phyloP scores from a whole-genome alignment of 2,113 vertebrate genomes.

The Hippocampus guttulatus region DNA sequence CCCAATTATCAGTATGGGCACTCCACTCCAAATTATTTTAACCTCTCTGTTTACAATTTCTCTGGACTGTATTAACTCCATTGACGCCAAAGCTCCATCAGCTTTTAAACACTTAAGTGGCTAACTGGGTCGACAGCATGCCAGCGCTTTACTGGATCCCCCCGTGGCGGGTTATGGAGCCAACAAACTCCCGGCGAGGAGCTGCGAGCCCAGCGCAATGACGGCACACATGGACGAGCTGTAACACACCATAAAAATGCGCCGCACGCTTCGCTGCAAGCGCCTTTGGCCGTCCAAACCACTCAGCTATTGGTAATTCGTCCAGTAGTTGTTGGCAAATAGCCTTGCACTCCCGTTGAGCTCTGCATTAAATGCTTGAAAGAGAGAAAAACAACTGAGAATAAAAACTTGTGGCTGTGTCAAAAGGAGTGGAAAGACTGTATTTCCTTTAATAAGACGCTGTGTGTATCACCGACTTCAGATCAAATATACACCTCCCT shows the following conservation, averaged over 20 bases:
- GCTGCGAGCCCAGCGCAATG: conserved; percentile 16
- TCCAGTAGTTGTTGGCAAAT: neutral
- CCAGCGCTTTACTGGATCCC: conserved; percentile 58
- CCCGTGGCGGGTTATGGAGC: conserved; percentile 43
- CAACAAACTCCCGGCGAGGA: conserved; percentile 6
- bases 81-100: neutral
- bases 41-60: too few relatives aligned
- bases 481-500: too few relatives aligned
- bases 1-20: too few relatives aligned
- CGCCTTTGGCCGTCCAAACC: conserved; percentile 1
- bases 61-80: neutral
- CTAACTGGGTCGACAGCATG: conserved; percentile 35
- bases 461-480: too few relatives aligned
- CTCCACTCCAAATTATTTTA: too few relatives aligned
- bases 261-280: conserved; percentile 39
- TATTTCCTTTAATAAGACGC: neutral
- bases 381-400: neutral
- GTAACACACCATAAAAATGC: conserved; percentile 22
- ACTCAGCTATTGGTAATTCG: neutral
- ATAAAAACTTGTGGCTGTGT: neutral
- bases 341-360: neutral
- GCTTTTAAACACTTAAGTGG: conserved; percentile 23
- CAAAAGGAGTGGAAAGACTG: neutral
- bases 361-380: neutral
- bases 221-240: conserved; percentile 29